A percentile compares a stretch with the other conserved stretches of the same genome.
Conservation (phyloP, 2,888 invertebrate genomes). For the Plutella xylostella region DNA sequence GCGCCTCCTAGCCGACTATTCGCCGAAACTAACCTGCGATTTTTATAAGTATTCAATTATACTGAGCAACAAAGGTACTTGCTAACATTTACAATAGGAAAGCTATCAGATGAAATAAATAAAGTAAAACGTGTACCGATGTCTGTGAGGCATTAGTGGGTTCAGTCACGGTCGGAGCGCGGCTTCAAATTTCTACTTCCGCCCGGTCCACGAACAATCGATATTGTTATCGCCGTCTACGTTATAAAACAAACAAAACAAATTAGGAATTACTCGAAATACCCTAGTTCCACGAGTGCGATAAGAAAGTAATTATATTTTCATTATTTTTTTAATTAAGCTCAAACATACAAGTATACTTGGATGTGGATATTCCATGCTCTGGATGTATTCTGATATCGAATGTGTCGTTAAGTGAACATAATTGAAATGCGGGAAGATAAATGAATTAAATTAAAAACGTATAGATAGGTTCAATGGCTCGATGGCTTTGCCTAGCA, state of each 20-base stretch:
- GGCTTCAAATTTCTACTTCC: slow-evolving; percentile 62
- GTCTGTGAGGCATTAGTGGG: slow-evolving; percentile 31
- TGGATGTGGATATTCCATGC: too few species aligned
- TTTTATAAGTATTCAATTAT: background rate
- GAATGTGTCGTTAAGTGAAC: slow-evolving; percentile 41
- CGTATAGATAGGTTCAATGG: too few species aligned
- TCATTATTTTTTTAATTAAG: too few species aligned
- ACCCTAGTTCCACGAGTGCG: too few species aligned
- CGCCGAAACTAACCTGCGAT: background rate
- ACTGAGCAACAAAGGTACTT: background rate
- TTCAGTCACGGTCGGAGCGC: slow-evolving; percentile 54
- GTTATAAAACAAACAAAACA: slow-evolving; percentile 51
- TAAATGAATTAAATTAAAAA: slow-evolving; percentile 58
- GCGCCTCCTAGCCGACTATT: background rate
- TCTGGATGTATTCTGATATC: too few species aligned
- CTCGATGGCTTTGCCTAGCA: slow-evolving; percentile 42
- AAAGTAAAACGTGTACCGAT: background rate
- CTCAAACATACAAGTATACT: too few species aligned
- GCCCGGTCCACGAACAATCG: slow-evolving; percentile 55
- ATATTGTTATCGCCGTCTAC: slow-evolving; percentile 54
- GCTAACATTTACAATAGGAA: background rate
- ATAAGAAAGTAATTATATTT: too few species aligned
- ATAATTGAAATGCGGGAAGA: slow-evolving; percentile 36
- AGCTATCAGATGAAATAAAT: background rate
- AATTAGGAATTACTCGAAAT: slow-evolving; percentile 36